Base-by-base conservation (phyloP, 2,797 vertebrate genomes). In the Hephaestus fuliginosus region DNA sequence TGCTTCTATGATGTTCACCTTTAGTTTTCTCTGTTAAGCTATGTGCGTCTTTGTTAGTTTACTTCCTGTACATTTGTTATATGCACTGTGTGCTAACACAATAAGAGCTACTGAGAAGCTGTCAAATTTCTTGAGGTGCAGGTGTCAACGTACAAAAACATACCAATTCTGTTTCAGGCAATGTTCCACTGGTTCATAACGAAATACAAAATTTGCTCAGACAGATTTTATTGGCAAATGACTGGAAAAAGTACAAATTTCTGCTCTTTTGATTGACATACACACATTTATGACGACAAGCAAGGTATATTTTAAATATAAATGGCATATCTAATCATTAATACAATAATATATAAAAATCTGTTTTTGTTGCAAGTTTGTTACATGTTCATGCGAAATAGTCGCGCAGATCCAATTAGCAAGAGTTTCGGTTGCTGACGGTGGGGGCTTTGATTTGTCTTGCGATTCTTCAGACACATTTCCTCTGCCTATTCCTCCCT, bases 221-320 rank as follows among this genome's bases (percentile, higher is more conserved):
- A 70, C 51, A 56, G 0, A 60, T 5, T 79, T 88, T 83, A 83
- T 81, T 85, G 36, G 5, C 0, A 71, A 18, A 1, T 60, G 4
- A 36, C 13, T 18, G 5, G 4, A 18, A 74, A 60, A 74, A n/a
- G 0, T 70, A 7, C 8, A 39, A 39, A 39, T 39, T 8, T 39
- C 0, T 39, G 36, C 36, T 39, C 36, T 39, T 39, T 39, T 39
- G 6, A 39, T 39, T 39, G 6, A 66, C 9, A 61, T 12, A 39
- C n/a, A 58, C 5, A 77, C 7, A 43, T 30, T 56, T 49, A 74
- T 7, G 10, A 74, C 13, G 72, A 79, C 2, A 72, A 17, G 14
- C 0, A 7, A 9, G 13, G 75, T 22, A 61, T 36, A 58, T 48
- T 39, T 61, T 30, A 30, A 49, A 60, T 61, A 44, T 17, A 44